Evolutionary conservation across 2,113 vertebrate species (phyloP).

Genomic region (Archilochus colubris): DNA sequence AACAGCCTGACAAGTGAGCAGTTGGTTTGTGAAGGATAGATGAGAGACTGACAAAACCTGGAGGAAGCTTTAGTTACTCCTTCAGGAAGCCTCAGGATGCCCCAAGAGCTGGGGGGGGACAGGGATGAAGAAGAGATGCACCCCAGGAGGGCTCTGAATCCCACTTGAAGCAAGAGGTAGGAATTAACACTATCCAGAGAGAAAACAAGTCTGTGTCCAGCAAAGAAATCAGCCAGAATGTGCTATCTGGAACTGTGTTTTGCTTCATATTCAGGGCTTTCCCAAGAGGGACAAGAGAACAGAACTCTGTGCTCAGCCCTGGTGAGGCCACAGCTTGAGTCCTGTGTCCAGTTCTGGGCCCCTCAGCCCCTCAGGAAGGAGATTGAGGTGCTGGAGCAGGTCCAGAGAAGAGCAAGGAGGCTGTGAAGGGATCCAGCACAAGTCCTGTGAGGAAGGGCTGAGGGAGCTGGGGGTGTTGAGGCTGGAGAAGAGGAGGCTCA

Average conservation of each 20-base stretch:
- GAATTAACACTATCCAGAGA: background rate
- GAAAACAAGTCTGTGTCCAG: background rate
- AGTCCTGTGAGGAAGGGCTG: no score
- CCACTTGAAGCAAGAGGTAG: background rate
- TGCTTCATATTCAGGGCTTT: background rate
- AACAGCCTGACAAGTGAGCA: background rate
- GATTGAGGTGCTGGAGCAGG: no score
- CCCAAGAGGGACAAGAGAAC: background rate
- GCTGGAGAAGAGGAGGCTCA: no score
- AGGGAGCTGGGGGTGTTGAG: no score
- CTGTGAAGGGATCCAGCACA: no score
- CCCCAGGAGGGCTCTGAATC: background rate
- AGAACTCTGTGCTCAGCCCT: no score
- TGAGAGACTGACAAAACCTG: background rate
- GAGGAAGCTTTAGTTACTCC: conserved; percentile 14
- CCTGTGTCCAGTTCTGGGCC: no score
- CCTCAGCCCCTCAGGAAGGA: no score
- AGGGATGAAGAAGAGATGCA: background rate
- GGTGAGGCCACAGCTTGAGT: no score
- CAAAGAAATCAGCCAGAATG: background rate
- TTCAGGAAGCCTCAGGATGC: background rate
- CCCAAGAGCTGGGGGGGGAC: background rate
- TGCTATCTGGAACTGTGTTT: background rate
- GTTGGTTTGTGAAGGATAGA: background rate
- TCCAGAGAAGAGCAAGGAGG: no score